phyloP scores from a whole-genome alignment of 2,888 invertebrate genomes.

The Agriopis marginaria region DNA sequence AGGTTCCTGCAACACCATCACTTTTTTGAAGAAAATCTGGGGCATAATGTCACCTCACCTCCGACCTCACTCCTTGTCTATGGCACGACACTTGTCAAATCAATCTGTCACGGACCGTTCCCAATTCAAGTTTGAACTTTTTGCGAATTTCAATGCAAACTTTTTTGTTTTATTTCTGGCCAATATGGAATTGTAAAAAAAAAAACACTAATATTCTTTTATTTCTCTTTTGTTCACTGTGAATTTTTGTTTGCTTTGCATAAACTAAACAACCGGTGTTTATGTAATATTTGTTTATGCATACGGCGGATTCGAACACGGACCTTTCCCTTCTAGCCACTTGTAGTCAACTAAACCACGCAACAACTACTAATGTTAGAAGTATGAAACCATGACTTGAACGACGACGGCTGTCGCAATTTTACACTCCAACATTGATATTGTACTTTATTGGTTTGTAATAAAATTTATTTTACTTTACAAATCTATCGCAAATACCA shows the following conservation, averaged over 20 bases:
- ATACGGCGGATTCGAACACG: slow-evolving; percentile 52
- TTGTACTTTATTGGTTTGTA: slow-evolving; percentile 37
- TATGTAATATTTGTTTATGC: slow-evolving; percentile 29
- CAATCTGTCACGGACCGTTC: slow-evolving; percentile 37
- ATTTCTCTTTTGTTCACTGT: slow-evolving; percentile 21
- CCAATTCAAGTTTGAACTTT: slow-evolving; percentile 45
- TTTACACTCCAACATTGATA: slow-evolving; percentile 44
- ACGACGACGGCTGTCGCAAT: slow-evolving; percentile 76
- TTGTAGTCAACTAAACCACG: slow-evolving; percentile 75
- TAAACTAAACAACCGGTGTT: slow-evolving; percentile 23
- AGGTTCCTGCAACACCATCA: slow-evolving; percentile 81
- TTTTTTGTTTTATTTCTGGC: slow-evolving; percentile 21
- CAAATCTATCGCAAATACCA: slow-evolving; percentile 52
- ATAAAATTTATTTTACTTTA: slow-evolving; percentile 56
- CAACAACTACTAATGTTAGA: slow-evolving; percentile 78
- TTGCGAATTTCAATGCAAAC: slow-evolving; percentile 22
- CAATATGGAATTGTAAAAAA: slow-evolving; percentile 31
- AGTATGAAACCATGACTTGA: slow-evolving; percentile 78
- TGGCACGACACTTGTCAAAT: slow-evolving; percentile 44
- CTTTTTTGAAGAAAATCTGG: slow-evolving; percentile 85
- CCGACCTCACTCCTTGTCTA: slow-evolving; percentile 50
- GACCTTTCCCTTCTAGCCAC: slow-evolving; percentile 78
- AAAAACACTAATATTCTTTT: neutral
- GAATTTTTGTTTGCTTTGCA: slow-evolving; percentile 20
- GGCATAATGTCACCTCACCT: slow-evolving; percentile 78